These are phyloP conservation scores for Platyscapa corneri DNA, from an alignment of 1,140 invertebrate species.

Conservation along the genomic window DNA sequence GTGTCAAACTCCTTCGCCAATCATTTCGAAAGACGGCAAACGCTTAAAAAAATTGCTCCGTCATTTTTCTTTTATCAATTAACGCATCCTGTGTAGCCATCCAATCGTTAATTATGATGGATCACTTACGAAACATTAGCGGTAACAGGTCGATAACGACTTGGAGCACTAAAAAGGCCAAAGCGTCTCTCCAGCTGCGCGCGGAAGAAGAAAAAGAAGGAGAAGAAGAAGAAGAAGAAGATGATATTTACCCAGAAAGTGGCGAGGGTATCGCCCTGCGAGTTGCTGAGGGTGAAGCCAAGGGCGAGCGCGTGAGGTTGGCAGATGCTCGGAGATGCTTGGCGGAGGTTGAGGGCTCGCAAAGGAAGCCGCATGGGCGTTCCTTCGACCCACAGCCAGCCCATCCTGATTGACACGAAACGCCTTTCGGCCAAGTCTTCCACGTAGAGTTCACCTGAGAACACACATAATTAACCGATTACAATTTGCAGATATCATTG, in stretches of 20 bases:
- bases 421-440: constrained; percentile 69
- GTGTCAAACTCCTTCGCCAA: not conserved
- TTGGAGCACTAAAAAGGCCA: not conserved
- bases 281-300: constrained; percentile 70
- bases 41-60: not conserved
- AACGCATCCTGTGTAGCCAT: no score
- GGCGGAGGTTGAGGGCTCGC: constrained; percentile 73
- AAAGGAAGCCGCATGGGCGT: constrained; percentile 71
- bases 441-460: constrained; percentile 73
- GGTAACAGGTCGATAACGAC: no score
- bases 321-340: constrained; percentile 68
- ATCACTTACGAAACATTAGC: no score
- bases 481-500: not conserved
- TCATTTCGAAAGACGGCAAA: not conserved
- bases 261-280: constrained; percentile 65
- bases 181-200: no score
- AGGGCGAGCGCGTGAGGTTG: constrained; percentile 69
- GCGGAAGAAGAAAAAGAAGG: no score
- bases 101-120: no score
- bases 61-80: no score
- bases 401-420: constrained; percentile 71
- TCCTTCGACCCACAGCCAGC: constrained; percentile 72
- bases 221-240: no score
- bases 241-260: constrained; percentile 70
- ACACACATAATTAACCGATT: not conserved